Conservation (phyloP, 2,888 invertebrate genomes). For the Meta bourneti region DNA sequence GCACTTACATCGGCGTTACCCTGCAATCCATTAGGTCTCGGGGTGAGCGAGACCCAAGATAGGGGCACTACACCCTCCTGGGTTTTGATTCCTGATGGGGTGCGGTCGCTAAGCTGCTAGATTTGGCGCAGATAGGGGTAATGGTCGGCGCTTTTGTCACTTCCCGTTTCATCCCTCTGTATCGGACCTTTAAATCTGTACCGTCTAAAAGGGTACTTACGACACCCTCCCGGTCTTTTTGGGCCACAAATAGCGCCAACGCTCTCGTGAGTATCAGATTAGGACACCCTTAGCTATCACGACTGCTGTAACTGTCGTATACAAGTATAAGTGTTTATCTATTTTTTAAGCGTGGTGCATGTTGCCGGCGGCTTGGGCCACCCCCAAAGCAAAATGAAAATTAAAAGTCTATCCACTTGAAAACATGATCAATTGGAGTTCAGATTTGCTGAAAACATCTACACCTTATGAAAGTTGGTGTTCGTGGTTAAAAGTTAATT, state of each 20-base stretch:
- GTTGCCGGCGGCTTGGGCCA: too few species aligned
- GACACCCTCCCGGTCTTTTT: slow-evolving; percentile 1
- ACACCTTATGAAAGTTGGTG: too few species aligned
- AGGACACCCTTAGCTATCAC: neutral
- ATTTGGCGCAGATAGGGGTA: slow-evolving; percentile 37
- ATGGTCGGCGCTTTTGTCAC: slow-evolving; percentile 35
- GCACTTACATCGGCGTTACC: neutral
- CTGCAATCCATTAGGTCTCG: neutral
- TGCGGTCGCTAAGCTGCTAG: slow-evolving; percentile 4
- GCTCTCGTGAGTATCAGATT: neutral
- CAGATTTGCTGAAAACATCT: too few species aligned
- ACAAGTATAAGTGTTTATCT: neutral
- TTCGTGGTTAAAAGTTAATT: too few species aligned
- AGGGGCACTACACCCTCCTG: neutral
- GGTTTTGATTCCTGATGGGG: neutral
- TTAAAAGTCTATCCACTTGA: too few species aligned
- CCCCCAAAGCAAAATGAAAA: too few species aligned
- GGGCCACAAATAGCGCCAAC: neutral
- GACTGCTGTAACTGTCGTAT: neutral
- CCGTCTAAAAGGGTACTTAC: slow-evolving; percentile 35
- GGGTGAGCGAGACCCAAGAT: neutral
- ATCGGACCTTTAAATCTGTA: slow-evolving; percentile 15
- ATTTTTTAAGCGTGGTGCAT: neutral
- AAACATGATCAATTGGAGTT: too few species aligned
- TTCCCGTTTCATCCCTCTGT: slow-evolving; percentile 19